phyloP scores from a whole-genome alignment of 2,113 vertebrate genomes.

The Lampris megalopsis region DNA sequence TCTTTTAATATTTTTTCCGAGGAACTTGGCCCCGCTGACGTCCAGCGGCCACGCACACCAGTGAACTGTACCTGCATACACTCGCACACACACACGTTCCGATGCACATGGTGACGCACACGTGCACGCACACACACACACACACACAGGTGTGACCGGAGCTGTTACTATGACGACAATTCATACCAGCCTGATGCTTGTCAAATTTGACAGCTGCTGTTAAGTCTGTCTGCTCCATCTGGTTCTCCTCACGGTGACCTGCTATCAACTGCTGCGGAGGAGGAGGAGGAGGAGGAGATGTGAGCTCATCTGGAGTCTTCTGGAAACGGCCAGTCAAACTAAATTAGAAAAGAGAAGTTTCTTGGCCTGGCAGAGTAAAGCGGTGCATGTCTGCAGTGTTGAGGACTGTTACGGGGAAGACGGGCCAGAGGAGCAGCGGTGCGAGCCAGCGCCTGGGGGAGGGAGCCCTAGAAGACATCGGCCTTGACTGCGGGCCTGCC shows the following conservation, averaged over 20 bases:
- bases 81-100: neutral
- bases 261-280: too few species aligned
- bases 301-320: too few species aligned
- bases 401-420: constrained; percentile 51
- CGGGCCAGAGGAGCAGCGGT: constrained; percentile 34
- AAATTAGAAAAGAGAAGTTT: neutral
- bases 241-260: too few species aligned
- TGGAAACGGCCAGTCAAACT: too few species aligned
- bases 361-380: constrained; percentile 11
- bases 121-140: neutral
- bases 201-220: neutral
- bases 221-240: neutral
- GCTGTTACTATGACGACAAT: neutral
- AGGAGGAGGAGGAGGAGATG: too few species aligned
- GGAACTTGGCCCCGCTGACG: constrained; percentile 21
- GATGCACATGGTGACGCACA: neutral
- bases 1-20: neutral
- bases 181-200: neutral
- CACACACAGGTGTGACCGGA: neutral
- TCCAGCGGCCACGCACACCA: constrained; percentile 13
- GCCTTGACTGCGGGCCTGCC: constrained; percentile 40
- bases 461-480: constrained; percentile 15
- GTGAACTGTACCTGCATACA: neutral
- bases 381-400: constrained; percentile 11
- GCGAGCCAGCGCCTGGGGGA: constrained; percentile 33